Evolutionary conservation across 2,797 vertebrate species (phyloP), one percentile per base, ranked within the genome.

Genomic region (Meda fulgida): DNA sequence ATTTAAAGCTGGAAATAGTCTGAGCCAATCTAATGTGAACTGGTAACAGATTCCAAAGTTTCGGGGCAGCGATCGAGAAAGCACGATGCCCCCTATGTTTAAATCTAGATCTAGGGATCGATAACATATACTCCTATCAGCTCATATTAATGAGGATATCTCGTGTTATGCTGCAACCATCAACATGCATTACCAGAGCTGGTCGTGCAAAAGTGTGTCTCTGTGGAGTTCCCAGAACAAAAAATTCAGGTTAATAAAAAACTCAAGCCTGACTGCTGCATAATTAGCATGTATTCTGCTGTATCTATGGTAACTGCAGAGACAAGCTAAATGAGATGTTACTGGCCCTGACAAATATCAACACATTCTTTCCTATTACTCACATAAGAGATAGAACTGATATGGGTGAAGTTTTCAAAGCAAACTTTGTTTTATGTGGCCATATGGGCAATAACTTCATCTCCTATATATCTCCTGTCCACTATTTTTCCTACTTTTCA

Each of bases 301-400:
- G 88, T 86, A 81, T 63, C 85, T 85, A 84, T 81, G 82, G 80
- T 73, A 72, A 88, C 77, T 29, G 60, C 71, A 86, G 31, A 48
- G 79, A 77, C 79, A 55, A 53, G 48, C 26, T 72, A 66, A 86
- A 80, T 73, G 69, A 75, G 77, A 85, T 51, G 29, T 63, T 83
- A 53, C 46, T 31, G 31, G 23, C 14, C 13, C 63, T 63, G 84
- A 87, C 55, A 69, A 48, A 82, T 43, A 70, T 80, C 18, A 81
- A 83, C 55, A 69, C 18, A 80, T 80, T 66, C 34, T 82, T 82
- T 70, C 77, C 60, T 70, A 84, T 71, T 8, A 69, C n/a, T 80
- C 65, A 65, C 70, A 40, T 55, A 51, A 80, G 60, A 58, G 14
- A 73, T 36, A 46, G 2, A 73, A 72, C 29, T 36, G 29, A 76